Base-by-base conservation (phyloP, 2,888 invertebrate genomes). In the Cheilosia vernalis region DNA sequence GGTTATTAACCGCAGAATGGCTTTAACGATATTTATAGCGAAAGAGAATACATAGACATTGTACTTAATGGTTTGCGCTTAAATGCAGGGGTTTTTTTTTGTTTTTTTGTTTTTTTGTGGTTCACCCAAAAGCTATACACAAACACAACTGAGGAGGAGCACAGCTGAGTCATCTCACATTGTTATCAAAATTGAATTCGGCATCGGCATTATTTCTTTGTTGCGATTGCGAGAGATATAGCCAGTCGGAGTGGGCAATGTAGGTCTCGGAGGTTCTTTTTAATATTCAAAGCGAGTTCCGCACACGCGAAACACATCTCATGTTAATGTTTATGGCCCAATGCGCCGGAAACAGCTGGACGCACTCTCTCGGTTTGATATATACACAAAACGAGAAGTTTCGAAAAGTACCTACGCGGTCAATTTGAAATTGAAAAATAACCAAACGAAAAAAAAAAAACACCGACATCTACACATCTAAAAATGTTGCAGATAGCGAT, bases 1-100 rank as follows among this genome's bases (percentile, higher is more conserved):
- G 85, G 81, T 85, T 85, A 85, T 77, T 85, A 85, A 85, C 85
- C 85, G 85, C 85, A 85, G 40, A 85, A 85, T 85, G 56, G 81
- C 85, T 81, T 81, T 85, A 81, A 72, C 81, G 81, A 85, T 85
- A 85, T 85, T 81, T 85, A 85, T 85, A 85, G 81, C 66, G 44
- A 77, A 85, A 76, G 74, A 30, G 64, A 61, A 76, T 74, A 81
- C 56, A 24, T 66, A 64, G 55, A 58, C 60, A 72, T 60, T 66
- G 66, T 80, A 70, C 69, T 84, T 76, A 80, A 80, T 69, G 69
- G 69, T 84, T 84, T 81, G 76, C 81, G 85, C 76, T 72, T 42
- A 42, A 44, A 64, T 70, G 64, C 74, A 85, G 61, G 51, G 42
- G 58, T 33, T 51, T 74, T 53, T 61, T 30, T n/a, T n/a, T n/a